Evolutionary conservation across 2,888 invertebrate genomes (phyloP).

Genomic region (Bruchidius siliquastri): DNA sequence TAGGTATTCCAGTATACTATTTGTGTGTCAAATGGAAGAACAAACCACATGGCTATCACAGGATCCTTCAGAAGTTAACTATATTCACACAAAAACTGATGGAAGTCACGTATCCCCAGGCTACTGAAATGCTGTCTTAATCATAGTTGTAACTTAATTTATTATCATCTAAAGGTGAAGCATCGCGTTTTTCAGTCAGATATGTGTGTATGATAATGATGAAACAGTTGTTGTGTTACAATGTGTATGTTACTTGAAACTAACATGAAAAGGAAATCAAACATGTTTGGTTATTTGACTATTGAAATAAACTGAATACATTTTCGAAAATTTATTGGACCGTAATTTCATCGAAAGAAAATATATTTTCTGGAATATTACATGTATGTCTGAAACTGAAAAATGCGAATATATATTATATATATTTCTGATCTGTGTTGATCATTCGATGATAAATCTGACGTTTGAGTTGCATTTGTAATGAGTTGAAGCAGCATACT

Average conservation of each 20-base stretch:
- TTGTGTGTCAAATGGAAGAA: constrained; percentile 62
- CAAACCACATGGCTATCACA: constrained; percentile 56
- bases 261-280: too few species aligned
- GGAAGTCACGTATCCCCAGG: constrained; percentile 60
- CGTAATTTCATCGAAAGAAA: neutral
- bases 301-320: too few species aligned
- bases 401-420: too few species aligned
- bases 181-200: neutral
- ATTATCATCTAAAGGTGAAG: neutral
- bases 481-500: neutral
- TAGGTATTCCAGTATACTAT: constrained; percentile 77
- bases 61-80: constrained; percentile 50
- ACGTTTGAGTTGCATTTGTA: neutral
- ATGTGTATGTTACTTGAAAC: too few species aligned
- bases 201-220: too few species aligned
- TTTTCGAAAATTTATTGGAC: too few species aligned
- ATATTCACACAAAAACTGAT: constrained; percentile 59
- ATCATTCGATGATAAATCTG: neutral
- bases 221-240: too few species aligned
- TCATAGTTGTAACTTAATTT: constrained; percentile 19
- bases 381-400: neutral
- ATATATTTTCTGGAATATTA: neutral
- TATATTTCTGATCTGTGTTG: too few species aligned
- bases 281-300: too few species aligned
- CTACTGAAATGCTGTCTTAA: constrained; percentile 51